Base-by-base conservation (phyloP, 2,113 vertebrate species). In the Pygoscelis antarcticus region DNA sequence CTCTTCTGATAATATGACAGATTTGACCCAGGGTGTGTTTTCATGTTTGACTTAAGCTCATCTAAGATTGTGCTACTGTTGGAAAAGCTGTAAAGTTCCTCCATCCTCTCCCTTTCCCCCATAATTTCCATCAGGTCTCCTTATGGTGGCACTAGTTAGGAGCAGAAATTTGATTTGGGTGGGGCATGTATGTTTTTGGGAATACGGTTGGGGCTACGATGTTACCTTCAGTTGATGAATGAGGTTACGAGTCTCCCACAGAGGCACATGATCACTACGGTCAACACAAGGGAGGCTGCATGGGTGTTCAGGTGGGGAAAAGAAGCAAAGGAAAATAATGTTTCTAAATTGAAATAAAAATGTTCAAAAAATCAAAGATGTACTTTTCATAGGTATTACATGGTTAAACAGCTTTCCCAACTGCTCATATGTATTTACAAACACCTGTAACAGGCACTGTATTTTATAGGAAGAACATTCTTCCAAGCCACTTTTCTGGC, bases 111-210 rank as follows among this genome's bases (percentile, higher is more conserved):
- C 7, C 7, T 46, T 66, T 20, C 32, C 2, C 6, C 21, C 5
- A 1, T 10, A 34, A 72, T 75, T 79, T 76, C 47, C n/a, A 76
- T 13, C 29, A 51, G 3, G 7, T 62, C 13, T 68, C 38, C 42
- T 70, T 82, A 40, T 0, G 1, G 13, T 2, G 0, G 44, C n/a
- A 60, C 9, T 61, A 42, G 8, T 26, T 42, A 75, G 55, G 29
- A 82, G 74, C 11, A 92, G 22, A 69, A 83, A 44, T 57, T 62
- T 75, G 5, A 60, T 60, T 40, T 74, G 46, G 32, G 52, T 10
- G 22, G 26, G 0, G 1, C 6, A 2, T 19, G 6, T 36, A 9
- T 62, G 26, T 10, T 83, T 66, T 74, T 11, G 30, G 30, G 40
- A 54, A 65, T 54, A 85, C 0, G 1, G 14, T 4, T 77, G 34